phyloP scores from a whole-genome alignment of 2,797 vertebrate species.

The Macrochelys suwanniensis region DNA sequence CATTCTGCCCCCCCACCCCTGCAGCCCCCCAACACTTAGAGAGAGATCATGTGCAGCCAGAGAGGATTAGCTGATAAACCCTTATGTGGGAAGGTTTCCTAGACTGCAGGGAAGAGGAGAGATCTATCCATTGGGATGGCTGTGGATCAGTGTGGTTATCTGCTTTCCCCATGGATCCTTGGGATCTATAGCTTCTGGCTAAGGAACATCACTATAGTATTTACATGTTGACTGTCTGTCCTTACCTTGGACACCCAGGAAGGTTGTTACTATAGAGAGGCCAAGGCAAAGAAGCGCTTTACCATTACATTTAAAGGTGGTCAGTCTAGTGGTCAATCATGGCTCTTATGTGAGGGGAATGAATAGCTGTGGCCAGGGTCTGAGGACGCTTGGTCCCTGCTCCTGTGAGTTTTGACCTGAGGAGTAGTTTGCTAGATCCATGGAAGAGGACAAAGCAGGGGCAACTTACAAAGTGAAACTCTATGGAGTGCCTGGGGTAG shows the following conservation, averaged over 20 bases:
- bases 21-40: fast-evolving
- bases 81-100: fast-evolving
- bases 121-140: not conserved
- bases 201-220: fast-evolving
- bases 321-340: fast-evolving
- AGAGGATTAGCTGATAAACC: fast-evolving
- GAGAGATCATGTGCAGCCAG: fast-evolving
- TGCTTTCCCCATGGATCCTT: fast-evolving
- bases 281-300: fast-evolving
- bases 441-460: no score
- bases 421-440: not conserved
- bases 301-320: fast-evolving
- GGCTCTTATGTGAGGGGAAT: fast-evolving
- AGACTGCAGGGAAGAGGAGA: not conserved
- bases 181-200: fast-evolving
- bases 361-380: fast-evolving
- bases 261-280: fast-evolving
- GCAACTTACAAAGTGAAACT: not conserved
- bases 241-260: not conserved
- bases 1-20: not conserved
- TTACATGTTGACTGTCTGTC: fast-evolving
- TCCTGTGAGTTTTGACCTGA: not conserved
- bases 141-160: fast-evolving
- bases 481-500: not conserved
- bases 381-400: fast-evolving